A percentile compares a stretch with the other conserved stretches of the same genome.
Evolutionary conservation across 2,888 invertebrate genomes (phyloP).

Genomic region (Oscheius onirici): DNA sequence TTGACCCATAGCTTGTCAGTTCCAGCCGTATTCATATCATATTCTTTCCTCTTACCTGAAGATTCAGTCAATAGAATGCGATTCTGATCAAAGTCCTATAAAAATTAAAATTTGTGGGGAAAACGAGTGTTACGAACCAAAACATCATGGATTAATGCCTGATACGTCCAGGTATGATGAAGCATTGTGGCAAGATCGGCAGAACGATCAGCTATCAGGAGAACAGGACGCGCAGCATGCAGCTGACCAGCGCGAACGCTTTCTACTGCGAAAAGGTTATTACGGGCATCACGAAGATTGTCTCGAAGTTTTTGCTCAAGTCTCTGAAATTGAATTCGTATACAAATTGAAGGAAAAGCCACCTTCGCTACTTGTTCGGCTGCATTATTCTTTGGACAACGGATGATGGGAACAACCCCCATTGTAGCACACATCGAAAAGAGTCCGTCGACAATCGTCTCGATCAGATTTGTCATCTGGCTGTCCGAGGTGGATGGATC

Average conservation of each 20-base stretch:
- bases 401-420: constrained; percentile 89
- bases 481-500: constrained; percentile 77
- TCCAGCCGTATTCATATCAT: constrained; percentile 81
- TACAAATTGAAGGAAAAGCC: background rate
- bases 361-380: constrained; percentile 91
- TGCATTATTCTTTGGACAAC: constrained; percentile 92
- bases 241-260: constrained; percentile 78
- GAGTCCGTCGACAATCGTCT: constrained; percentile 91
- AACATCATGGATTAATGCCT: constrained; percentile 95
- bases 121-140: constrained; percentile 75
- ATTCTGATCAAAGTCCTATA: constrained; percentile 84
- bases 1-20: constrained; percentile 88
- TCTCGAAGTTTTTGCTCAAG: constrained; percentile 95
- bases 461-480: constrained; percentile 93
- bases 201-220: constrained; percentile 51
- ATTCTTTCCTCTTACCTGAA: constrained; percentile 81
- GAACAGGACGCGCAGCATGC: constrained; percentile 54
- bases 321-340: constrained; percentile 75
- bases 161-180: constrained; percentile 99
- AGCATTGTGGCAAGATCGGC: constrained; percentile 86
- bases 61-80: constrained; percentile 82
- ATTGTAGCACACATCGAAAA: constrained; percentile 97
- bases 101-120: too few relatives aligned
- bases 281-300: constrained; percentile 93
- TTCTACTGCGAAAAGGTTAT: constrained; percentile 84